Conservation (phyloP, 2,888 invertebrate genomes). For the Calliphora vomitoria region DNA sequence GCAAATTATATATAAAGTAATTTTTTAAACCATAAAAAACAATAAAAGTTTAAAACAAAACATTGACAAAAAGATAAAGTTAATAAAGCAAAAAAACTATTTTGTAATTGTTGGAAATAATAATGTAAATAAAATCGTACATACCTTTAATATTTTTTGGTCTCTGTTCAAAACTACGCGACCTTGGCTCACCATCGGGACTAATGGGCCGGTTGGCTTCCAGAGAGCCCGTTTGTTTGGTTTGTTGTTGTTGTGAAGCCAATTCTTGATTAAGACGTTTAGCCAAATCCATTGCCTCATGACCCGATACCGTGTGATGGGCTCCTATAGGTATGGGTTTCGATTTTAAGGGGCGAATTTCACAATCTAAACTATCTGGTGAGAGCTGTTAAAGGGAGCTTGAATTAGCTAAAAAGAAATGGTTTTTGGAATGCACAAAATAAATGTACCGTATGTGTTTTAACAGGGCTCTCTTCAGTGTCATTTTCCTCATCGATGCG, state of each 20-base stretch:
- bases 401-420: not conserved
- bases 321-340: conserved; percentile 90
- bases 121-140: conserved; percentile 34
- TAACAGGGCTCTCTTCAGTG: conserved; percentile 80
- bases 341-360: conserved; percentile 86
- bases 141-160: conserved; percentile 82
- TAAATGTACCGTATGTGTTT: conserved; percentile 78
- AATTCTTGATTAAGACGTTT: conserved; percentile 89
- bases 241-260: conserved; percentile 82
- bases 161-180: conserved; percentile 89
- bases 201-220: conserved; percentile 84
- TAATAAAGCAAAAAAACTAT: conserved; percentile 57
- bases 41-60: conserved; percentile 39
- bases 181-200: conserved; percentile 87
- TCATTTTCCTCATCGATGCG: conserved; percentile 92
- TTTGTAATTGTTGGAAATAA: conserved; percentile 44
- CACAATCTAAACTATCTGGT: conserved; percentile 56
- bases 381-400: conserved; percentile 51
- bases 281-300: conserved; percentile 91
- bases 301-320: conserved; percentile 91
- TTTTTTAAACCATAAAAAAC: not conserved
- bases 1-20: conserved; percentile 63
- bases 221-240: conserved; percentile 78
- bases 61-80: conserved; percentile 40
- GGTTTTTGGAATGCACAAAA: conserved; percentile 11